Evolutionary conservation across 2,113 vertebrate species (phyloP).

Genomic region (Amazona guildingii): DNA sequence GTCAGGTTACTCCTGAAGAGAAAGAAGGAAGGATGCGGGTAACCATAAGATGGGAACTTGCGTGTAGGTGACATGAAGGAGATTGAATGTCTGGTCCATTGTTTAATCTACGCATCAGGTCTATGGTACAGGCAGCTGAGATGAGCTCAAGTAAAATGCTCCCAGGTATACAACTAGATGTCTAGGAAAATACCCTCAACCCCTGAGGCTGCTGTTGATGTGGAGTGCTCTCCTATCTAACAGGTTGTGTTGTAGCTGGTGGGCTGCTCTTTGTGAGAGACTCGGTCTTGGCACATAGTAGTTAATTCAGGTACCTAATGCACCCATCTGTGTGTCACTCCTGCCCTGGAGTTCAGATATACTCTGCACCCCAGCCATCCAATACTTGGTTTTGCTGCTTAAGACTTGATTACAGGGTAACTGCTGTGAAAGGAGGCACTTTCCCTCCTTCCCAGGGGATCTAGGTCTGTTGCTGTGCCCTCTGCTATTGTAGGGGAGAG

Average conservation of each 20-base stretch:
- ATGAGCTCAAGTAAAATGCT: background rate
- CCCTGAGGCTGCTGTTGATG: background rate
- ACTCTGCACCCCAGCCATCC: background rate
- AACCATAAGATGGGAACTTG: background rate
- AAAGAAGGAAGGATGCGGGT: background rate
- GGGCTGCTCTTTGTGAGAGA: background rate
- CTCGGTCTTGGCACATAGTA: background rate
- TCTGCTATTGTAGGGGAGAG: background rate
- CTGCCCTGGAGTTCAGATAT: background rate
- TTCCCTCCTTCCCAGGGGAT: background rate
- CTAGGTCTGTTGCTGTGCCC: rapidly evolving
- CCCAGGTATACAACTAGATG: rapidly evolving
- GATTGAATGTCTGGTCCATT: rapidly evolving
- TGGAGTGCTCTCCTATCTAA: rapidly evolving
- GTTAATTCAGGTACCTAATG: background rate
- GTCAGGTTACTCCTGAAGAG: background rate
- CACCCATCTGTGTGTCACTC: rapidly evolving
- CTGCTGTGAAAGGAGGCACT: background rate
- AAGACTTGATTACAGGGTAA: background rate
- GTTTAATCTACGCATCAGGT: background rate
- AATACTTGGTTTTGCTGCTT: background rate
- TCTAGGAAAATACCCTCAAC: rapidly evolving
- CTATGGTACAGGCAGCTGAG: background rate
- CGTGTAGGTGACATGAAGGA: rapidly evolving
- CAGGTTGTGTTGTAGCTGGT: background rate